Percentiles rank a stretch among this genome's conserved stretches.
Evolutionary conservation across 2,113 vertebrate genomes (phyloP).

Genomic region (Nesogale talazaci): DNA sequence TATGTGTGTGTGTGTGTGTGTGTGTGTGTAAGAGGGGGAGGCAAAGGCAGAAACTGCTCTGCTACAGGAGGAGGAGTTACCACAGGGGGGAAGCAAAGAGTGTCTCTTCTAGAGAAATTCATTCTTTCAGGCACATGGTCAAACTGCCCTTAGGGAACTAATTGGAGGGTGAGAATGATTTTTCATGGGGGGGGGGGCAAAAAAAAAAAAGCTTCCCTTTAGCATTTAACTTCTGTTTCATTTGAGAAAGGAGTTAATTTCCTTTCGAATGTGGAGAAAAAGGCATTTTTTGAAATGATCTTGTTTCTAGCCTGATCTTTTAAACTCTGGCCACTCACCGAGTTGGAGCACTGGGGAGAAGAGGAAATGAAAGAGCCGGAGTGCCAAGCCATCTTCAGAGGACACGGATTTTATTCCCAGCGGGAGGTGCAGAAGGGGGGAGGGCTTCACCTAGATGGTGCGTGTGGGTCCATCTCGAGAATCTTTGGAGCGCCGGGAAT

Average conservation of each 20-base stretch:
- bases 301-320: background rate
- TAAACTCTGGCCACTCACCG: constrained; percentile 14
- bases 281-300: background rate
- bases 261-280: constrained; percentile 54
- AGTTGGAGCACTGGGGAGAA: constrained; percentile 12
- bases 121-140: background rate
- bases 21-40: background rate
- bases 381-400: background rate
- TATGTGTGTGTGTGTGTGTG: no score
- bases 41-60: background rate
- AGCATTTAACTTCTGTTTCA: constrained; percentile 35
- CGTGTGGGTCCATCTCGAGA: background rate
- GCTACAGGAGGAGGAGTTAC: background rate
- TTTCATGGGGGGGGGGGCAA: no score
- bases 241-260: constrained; percentile 50
- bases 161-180: background rate
- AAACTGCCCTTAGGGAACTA: background rate
- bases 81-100: background rate
- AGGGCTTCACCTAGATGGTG: background rate
- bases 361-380: background rate
- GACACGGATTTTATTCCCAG: constrained; percentile 3
- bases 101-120: background rate
- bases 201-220: background rate
- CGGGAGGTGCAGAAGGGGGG: background rate
- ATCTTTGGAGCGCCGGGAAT: background rate